A percentile compares a stretch with the other conserved stretches of the same genome.
Conservation (phyloP, 2,888 invertebrate genomes). For the Athetis lepigone region DNA sequence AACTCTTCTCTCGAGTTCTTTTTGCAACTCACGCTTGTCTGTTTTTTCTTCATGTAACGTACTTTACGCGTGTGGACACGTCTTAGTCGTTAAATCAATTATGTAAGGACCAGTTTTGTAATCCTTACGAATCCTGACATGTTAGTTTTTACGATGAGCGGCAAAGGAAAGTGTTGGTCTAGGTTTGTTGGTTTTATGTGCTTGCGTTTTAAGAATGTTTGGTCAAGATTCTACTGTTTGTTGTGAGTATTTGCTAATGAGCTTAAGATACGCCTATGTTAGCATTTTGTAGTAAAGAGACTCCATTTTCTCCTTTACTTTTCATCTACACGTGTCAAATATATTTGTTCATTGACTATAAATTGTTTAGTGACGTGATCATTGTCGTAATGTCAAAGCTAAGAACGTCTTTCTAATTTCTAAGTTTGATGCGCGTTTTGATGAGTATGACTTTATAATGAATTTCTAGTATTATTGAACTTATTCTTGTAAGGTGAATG, state of each 20-base stretch:
- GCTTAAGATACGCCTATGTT: neutral
- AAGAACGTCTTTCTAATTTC: neutral
- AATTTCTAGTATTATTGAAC: conserved; percentile 9
- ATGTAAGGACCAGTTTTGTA: conserved; percentile 63
- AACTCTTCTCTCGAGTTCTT: too few species aligned
- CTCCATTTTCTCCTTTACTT: neutral
- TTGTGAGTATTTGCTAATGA: neutral
- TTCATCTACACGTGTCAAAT: neutral
- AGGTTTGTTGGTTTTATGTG: conserved; percentile 37
- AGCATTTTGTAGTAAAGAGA: neutral
- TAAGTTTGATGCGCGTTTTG: neutral
- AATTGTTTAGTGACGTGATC: neutral
- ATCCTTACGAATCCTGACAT: conserved; percentile 46
- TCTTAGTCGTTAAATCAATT: conserved; percentile 56
- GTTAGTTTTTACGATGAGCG: conserved; percentile 49
- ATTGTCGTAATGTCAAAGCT: neutral
- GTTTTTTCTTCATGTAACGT: conserved; percentile 66
- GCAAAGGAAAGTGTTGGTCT: conserved; percentile 56
- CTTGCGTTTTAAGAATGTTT: conserved; percentile 1
- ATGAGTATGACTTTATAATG: neutral
- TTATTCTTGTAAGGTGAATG: neutral
- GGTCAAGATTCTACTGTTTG: conserved; percentile 8
- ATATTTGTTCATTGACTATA: neutral
- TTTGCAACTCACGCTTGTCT: too few species aligned
- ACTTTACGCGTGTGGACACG: conserved; percentile 53